Evolutionary conservation across 2,888 invertebrate genomes (phyloP), one percentile per base, ranked within the genome.

Genomic region (Shargacucullia verbasci): DNA sequence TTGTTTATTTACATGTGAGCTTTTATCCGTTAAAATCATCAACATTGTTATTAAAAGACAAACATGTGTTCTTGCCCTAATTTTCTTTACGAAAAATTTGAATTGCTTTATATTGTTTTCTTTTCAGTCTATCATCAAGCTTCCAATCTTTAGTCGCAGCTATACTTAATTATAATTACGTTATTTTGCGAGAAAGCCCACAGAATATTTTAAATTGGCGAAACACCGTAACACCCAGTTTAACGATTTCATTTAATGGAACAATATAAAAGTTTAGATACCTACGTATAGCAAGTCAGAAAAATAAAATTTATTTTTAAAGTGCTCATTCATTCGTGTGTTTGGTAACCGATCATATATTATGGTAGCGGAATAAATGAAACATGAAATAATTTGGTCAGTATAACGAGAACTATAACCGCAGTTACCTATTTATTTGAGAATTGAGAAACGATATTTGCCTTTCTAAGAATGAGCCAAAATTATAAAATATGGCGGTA

Each of bases 251-350:
- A 41, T 50, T n/a, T n/a, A n/a, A 15, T 41, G 50, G 8, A 50
- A 35, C 41, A 43, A 50, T 37, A 43, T 39, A 49, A 40, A 35
- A 6, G 10, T 12, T 12, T 10, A 8, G 11, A 29, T 37, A 29
- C 1, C 2, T 29, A 9, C 9, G 2, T 9, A 29, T 29, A 7
- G 46, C 27, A 48, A 37, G 38, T 31, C 37, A 37, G 47, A 41
- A 49, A 29, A 15, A 45, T 40, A n/a, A n/a, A n/a, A n/a, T n/a
- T n/a, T n/a, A 57, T 50, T 49, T 38, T 44, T 37, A 46, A 40
- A 45, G 40, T 33, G 13, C 39, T 33, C 15, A 34, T 54, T 46
- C 45, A 34, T 29, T 29, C 34, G 25, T 50, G 34, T 11, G 29
- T 27, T 40, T 11, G 6, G 20, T 35, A 25, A 27, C 27, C 25